Evolutionary conservation across 2,113 vertebrate species (phyloP).

Genomic region (Muntiacus muntjak): DNA sequence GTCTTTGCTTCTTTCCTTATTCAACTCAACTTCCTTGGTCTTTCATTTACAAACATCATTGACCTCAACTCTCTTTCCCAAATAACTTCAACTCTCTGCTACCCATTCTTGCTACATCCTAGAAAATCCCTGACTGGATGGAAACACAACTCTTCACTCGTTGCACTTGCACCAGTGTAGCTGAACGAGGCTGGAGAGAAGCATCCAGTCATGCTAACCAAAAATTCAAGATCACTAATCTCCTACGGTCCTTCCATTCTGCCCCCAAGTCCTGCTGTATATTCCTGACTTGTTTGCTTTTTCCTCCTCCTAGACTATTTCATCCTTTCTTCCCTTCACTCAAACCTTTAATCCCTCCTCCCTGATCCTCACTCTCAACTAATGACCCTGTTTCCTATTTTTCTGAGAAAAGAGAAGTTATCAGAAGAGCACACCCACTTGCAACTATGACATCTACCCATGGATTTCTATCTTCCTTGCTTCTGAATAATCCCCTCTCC

Average conservation of each 20-base stretch:
- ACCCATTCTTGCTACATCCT: not conserved
- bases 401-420: not conserved
- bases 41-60: not conserved
- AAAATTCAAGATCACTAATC: not conserved
- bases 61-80: not conserved
- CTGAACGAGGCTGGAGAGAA: not conserved
- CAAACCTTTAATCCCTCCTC: not conserved
- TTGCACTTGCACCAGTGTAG: not conserved
- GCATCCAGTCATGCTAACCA: not conserved
- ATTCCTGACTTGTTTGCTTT: not conserved
- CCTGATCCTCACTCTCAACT: not conserved
- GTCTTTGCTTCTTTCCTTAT: not conserved
- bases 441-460: not conserved
- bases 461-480: not conserved
- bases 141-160: not conserved
- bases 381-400: not conserved
- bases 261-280: not conserved
- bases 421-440: not conserved
- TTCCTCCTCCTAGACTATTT: not conserved
- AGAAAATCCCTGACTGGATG: not conserved
- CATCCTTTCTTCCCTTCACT: not conserved
- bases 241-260: accelerated
- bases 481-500: not conserved
- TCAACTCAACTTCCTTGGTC: not conserved
- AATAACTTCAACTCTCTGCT: not conserved